Evolutionary conservation across 2,113 vertebrate genomes (phyloP).

Genomic region (Carlito syrichta): DNA sequence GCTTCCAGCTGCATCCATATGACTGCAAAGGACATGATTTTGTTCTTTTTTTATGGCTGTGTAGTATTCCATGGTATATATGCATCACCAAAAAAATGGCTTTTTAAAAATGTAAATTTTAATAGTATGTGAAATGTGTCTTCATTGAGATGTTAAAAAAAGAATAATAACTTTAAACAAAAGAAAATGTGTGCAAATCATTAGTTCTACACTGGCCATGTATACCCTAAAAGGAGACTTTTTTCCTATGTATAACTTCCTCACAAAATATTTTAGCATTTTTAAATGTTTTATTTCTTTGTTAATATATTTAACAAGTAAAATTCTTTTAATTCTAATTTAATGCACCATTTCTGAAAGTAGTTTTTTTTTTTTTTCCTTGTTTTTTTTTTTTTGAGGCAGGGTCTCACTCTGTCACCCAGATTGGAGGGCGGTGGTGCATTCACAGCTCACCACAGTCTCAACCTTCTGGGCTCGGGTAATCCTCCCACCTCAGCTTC

Average conservation of each 20-base stretch:
- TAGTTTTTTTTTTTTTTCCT: no score
- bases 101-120: not conserved
- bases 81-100: no score
- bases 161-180: not conserved
- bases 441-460: no score
- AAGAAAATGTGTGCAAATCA: not conserved
- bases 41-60: no score
- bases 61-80: no score
- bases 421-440: no score
- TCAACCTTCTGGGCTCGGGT: no score
- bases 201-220: not conserved
- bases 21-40: no score
- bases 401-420: no score
- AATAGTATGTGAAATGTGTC: not conserved
- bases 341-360: not conserved
- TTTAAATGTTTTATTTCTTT: constrained; percentile 14
- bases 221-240: not conserved
- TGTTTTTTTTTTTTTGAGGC: no score
- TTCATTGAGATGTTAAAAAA: not conserved
- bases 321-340: not conserved
- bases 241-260: not conserved
- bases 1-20: no score
- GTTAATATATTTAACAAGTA: not conserved
- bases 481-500: no score
- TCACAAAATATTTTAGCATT: not conserved